A percentile compares a stretch with the other conserved stretches of the same genome.
phyloP scores from a whole-genome alignment of 1,140 invertebrate genomes.

The Macrosteles quadrilineatus region DNA sequence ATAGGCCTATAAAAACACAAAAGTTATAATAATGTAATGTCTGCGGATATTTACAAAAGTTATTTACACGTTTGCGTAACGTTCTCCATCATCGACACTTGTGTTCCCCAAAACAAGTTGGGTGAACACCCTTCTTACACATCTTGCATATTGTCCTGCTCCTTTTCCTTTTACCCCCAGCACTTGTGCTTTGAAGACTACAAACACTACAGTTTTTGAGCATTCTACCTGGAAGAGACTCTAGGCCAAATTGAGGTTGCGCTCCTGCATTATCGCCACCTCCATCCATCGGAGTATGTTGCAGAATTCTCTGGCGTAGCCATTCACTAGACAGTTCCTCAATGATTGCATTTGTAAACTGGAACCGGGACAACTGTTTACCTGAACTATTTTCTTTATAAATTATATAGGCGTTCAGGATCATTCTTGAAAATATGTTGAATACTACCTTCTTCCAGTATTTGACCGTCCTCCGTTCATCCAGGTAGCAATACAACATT shows the following conservation, averaged over 20 bases:
- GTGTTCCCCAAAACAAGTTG: too few species aligned
- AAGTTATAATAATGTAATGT: too few species aligned
- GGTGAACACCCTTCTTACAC: background rate
- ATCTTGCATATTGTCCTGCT: background rate
- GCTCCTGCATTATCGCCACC: too few species aligned
- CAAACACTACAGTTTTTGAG: background rate
- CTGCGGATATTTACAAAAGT: too few species aligned
- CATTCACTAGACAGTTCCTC: background rate
- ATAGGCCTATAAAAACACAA: too few species aligned
- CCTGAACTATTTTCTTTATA: slow-evolving; percentile 22
- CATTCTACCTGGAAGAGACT: background rate
- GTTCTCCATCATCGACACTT: too few species aligned
- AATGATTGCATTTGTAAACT: background rate
- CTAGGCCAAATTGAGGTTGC: background rate
- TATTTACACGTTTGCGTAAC: too few species aligned
- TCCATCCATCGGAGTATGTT: too few species aligned
- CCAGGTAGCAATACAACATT: slow-evolving; percentile 41
- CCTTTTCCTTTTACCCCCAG: background rate
- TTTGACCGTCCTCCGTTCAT: slow-evolving; percentile 36
- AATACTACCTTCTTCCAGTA: slow-evolving; percentile 41
- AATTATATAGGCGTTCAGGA: slow-evolving; percentile 24
- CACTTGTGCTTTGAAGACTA: background rate
- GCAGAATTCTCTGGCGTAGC: background rate
- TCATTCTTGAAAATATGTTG: slow-evolving; percentile 35
- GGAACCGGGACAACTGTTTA: background rate